Base-by-base conservation (phyloP, 2,888 invertebrate genomes). In the Miltochrista miniata region DNA sequence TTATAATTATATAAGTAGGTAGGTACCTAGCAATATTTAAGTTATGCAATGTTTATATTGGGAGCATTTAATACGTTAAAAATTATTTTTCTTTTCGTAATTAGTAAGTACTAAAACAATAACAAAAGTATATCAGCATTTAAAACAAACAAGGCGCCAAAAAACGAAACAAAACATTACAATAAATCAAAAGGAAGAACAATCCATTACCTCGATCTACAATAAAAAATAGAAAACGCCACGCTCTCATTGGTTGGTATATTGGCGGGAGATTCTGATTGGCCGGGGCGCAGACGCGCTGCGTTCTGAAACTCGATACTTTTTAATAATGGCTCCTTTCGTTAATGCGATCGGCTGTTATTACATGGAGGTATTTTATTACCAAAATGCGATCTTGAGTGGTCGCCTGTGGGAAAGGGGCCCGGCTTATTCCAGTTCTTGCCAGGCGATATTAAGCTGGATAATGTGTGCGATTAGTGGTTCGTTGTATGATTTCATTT, bases 251-350 rank as follows among this genome's bases (percentile, higher is more conserved):
- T 91, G 90, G 90, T 72, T 59, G 75, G 40, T 65, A 66, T 60
- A 69, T 71, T 78, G 81, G 80, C 83, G 81, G 82, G 74, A 70
- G 75, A 66, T 58, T 74, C 69, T 70, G 70, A 90, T 90, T 90
- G 90, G 90, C 59, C 71, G 71, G 51, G 62, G 72, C 65, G 67
- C 68, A 67, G 68, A 64, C 77, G 76, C 79, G 76, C 66, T 79
- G 79, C 87, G 88, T 85, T 88, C 82, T 51, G 90, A 84, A 90
- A 91, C 81, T 79, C 80, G 91, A 91, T 91, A 91, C 90, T 90
- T 91, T 91, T 91, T 90, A 90, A 90, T 90, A 90, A 91, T 90
- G 90, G 91, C 86, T 90, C 82, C 87, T 90, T 87, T 84, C 79
- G 87, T 83, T 91, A 90, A 91, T 91, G 88, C 85, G 90, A 89